These are phyloP conservation scores for Notiomystis cincta DNA, from an alignment of 2,113 vertebrate species.

Conservation along the genomic window DNA sequence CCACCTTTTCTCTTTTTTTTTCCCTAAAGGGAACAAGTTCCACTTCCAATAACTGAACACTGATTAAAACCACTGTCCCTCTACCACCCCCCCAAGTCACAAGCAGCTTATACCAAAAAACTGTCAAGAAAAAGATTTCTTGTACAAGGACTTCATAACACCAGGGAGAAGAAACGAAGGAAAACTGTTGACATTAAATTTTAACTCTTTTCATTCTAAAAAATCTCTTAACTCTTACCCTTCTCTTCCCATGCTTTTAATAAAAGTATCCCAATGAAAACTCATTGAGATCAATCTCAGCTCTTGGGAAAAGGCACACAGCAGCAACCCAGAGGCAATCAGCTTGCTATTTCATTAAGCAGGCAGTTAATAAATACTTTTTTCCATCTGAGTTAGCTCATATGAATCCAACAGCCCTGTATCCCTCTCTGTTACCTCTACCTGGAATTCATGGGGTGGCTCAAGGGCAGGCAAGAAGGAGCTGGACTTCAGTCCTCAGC, in stretches of 20 bases:
- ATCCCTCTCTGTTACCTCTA: background rate
- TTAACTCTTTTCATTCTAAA: background rate
- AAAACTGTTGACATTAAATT: background rate
- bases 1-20: background rate
- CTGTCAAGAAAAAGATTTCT: background rate
- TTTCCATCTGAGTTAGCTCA: background rate
- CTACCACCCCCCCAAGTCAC: background rate
- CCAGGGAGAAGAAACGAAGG: background rate
- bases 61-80: background rate
- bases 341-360: background rate
- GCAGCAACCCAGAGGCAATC: background rate
- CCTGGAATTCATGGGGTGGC: background rate
- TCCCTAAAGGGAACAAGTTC: background rate
- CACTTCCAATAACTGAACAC: background rate
- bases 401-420: background rate
- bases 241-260: background rate
- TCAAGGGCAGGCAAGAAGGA: background rate
- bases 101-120: background rate
- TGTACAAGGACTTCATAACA: background rate
- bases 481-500: background rate
- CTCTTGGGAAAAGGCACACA: background rate
- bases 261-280: background rate
- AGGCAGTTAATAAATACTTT: background rate
- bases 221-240: background rate
- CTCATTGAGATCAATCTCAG: background rate